Evolutionary conservation across 2,888 invertebrate species (phyloP), one percentile per base, ranked within the genome.

Genomic region (Synergus itoensis): DNA sequence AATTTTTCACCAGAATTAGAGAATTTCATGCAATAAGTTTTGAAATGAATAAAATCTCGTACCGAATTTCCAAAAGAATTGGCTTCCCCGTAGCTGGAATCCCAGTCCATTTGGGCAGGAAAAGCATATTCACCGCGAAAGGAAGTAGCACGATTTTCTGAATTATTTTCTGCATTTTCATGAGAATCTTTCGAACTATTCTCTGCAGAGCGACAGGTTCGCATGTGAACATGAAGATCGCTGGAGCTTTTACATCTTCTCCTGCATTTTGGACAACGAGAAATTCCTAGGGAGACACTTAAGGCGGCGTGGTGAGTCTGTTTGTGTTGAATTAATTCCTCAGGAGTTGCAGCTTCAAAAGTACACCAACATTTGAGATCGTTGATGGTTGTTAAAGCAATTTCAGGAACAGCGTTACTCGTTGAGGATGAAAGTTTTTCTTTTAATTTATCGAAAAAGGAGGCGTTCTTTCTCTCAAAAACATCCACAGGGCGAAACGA

Each of bases 211-310:
- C 86, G 92, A 89, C 97, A 97, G 57, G 94, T 95, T 92, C 95
- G 95, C 91, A 97, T 93, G 90, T 98, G 98, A 80, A 95, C 93
- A 83, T 95, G 93, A 73, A 98, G 93, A 92, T 97, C 97, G 4
- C 95, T 94, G 86, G 96, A 96, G 41, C 96, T 96, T 92, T 97
- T 97, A 92, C 97, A 98, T 81, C 97, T 94, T 91, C 97, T 97
- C 83, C 97, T 94, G 91, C 98, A 98, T 90, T 96, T 95, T 92
- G 97, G 97, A 90, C 98, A 98, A 80, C 97, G 94, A 76, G 96
- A 96, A 16, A 97, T 96, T 83, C 95, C 95, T 87, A 94, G 91
- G 85, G 91, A 91, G 77, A 91, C 91, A 82, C 91, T 91, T 81
- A 91, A 87, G 80, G 91, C 91, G 57, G 91, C 88, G 81, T 90